Conservation (phyloP, 2,797 vertebrate species). For the Mormyrus proboscirostris region DNA sequence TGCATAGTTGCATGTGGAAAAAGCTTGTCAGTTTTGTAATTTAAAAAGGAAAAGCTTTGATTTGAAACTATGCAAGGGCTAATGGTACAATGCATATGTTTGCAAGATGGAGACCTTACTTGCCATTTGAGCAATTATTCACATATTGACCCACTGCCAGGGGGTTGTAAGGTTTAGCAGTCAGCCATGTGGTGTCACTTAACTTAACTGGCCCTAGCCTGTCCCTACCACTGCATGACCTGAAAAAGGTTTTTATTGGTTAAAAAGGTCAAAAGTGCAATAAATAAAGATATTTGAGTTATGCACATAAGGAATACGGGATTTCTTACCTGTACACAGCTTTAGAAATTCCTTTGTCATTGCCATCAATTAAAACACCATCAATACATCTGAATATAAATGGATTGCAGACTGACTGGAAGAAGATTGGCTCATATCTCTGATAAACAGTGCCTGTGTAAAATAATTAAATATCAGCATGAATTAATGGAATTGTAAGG, state of each 20-base stretch:
- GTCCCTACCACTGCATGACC: slow-evolving; percentile 84
- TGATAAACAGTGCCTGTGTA: slow-evolving; percentile 79
- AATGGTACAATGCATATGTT: neutral
- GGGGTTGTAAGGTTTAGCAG: slow-evolving; percentile 65
- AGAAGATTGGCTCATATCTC: slow-evolving; percentile 78
- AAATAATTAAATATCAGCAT: slow-evolving; percentile 25
- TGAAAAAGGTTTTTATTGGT: slow-evolving; percentile 36
- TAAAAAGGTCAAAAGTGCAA: neutral
- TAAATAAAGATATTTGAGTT: neutral
- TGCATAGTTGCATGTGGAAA: neutral
- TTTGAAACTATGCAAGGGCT: neutral
- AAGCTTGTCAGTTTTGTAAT: neutral
- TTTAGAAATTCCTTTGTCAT: slow-evolving; percentile 82
- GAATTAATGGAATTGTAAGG: neutral
- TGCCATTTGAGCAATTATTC: slow-evolving; percentile 85
- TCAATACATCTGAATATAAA: slow-evolving; percentile 92
- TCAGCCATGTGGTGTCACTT: slow-evolving; percentile 82
- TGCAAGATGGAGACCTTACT: slow-evolving; percentile 23
- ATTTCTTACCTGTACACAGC: slow-evolving; percentile 72
- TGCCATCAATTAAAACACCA: slow-evolving; percentile 83
- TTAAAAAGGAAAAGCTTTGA: neutral
- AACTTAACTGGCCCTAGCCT: slow-evolving; percentile 70
- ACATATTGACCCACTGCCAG: slow-evolving; percentile 86
- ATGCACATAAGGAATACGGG: neutral
- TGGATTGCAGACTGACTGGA: slow-evolving; percentile 88